A percentile compares a stretch with the other conserved stretches of the same genome.
Evolutionary conservation across 2,888 invertebrate genomes (phyloP).

Genomic region (Phengaris alcon): DNA sequence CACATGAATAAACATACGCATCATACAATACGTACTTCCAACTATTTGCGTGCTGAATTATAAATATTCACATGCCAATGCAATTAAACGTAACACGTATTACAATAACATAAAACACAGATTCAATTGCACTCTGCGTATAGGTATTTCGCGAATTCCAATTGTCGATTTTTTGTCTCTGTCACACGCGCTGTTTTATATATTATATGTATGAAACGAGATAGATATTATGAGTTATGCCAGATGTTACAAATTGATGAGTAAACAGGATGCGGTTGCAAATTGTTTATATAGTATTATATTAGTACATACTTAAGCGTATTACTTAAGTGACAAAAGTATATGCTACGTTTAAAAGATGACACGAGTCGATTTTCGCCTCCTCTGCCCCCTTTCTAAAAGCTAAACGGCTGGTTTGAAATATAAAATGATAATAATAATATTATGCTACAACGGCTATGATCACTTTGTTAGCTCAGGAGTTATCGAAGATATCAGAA

Average conservation of each 20-base stretch:
- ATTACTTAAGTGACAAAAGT: neutral
- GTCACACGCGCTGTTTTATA: neutral
- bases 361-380: too few relatives aligned
- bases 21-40: slow-evolving; percentile 44
- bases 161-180: slow-evolving; percentile 7
- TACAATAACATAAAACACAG: slow-evolving; percentile 22
- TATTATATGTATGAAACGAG: neutral
- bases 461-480: too few relatives aligned
- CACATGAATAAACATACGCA: slow-evolving; percentile 34
- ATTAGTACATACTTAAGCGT: neutral
- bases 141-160: neutral
- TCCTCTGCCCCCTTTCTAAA: too few relatives aligned
- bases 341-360: too few relatives aligned
- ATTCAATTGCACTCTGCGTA: slow-evolving; percentile 19
- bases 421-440: too few relatives aligned
- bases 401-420: too few relatives aligned
- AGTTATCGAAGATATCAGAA: too few relatives aligned
- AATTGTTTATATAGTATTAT: neutral
- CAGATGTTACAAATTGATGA: slow-evolving; percentile 23
- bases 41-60: slow-evolving; percentile 45
- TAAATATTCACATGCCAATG: slow-evolving; percentile 36
- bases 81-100: slow-evolving; percentile 35
- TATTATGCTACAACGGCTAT: too few relatives aligned
- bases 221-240: neutral
- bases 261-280: slow-evolving; percentile 20